Evolutionary conservation across 2,888 invertebrate genomes (phyloP), one percentile per base, ranked within the genome.

Genomic region (Epistrophella euchroma): DNA sequence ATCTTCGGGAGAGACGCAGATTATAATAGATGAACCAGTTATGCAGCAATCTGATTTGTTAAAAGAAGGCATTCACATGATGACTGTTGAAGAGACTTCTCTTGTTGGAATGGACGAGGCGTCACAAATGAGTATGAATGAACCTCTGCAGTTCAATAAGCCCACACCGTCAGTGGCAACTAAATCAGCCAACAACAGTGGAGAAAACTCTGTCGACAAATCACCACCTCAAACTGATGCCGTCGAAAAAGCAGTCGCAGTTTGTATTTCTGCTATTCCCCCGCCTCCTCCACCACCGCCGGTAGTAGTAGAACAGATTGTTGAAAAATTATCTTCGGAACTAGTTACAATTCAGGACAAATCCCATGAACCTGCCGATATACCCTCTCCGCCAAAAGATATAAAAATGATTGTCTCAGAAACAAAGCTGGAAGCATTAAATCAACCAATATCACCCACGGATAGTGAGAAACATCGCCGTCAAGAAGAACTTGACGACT

Each of bases 401-500:
- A 2, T 71, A 13, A 40, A 58, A 25, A 50, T 32, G n/a, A 55
- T 77, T 37, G 56, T 74, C 13, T 10, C 70, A 1, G 71, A 87
- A 17, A 90, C 91, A 87, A 92, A 93, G 88, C 79, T 90, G 13
- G 89, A 88, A n/a, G 88, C 89, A 70, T 89, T 90, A 76, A 90
- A 90, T 2, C 89, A 91, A 55, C 91, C 91, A 35, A 89, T 90
- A 47, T 91, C 91, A 45, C 91, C 90, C n/a, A 90, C 89, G 74
- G 90, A 89, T 91, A 90, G 91, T 88, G 90, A 92, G 93, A 93
- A 92, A 93, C 90, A 91, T 94, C 92, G 92, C 1, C 90, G 91
- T 4, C 91, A 92, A 78, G 91, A 91, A 90, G 95, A 94, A 89
- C 92, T 93, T 89, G 96, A 96, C 78, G 97, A 97, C 89, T 92